Conservation (phyloP, 2,888 invertebrate species). For the Galerucella nymphaeae region DNA sequence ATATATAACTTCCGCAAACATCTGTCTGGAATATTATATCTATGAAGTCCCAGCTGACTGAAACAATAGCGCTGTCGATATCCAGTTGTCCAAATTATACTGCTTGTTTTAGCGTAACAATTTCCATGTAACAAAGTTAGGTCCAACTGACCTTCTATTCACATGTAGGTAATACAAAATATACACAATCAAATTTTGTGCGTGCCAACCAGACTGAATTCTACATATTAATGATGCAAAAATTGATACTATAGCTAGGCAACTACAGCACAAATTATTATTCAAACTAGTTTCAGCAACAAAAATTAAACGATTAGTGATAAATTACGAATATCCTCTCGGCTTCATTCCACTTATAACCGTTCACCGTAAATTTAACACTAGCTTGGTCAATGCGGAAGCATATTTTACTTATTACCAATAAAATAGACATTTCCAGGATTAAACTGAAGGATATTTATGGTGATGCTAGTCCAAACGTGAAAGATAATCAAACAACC, state of each 20-base stretch:
- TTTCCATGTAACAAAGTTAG: conserved; percentile 15
- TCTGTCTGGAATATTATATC: conserved; percentile 3
- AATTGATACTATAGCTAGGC: no score
- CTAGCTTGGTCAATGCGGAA: not conserved
- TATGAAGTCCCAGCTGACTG: conserved; percentile 11
- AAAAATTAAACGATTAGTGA: no score
- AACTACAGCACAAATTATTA: no score
- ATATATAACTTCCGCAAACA: conserved; percentile 15
- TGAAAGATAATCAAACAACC: not conserved
- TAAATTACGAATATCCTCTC: conserved; percentile 9
- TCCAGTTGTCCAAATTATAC: conserved; percentile 19
- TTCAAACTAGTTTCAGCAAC: no score
- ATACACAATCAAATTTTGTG: conserved; percentile 9
- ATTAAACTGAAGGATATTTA: not conserved
- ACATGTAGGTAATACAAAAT: conserved; percentile 5
- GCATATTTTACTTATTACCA: conserved; percentile 3
- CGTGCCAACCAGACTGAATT: not conserved
- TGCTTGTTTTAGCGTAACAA: conserved; percentile 17
- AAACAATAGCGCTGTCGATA: conserved; percentile 18
- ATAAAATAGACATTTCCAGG: not conserved
- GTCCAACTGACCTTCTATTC: conserved; percentile 9
- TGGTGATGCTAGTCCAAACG: not conserved
- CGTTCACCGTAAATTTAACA: conserved; percentile 9
- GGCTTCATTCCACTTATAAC: not conserved
- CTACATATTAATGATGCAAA: not conserved